Evolutionary conservation across 2,888 invertebrate genomes (phyloP).

Genomic region (Xestia sexstrigata): DNA sequence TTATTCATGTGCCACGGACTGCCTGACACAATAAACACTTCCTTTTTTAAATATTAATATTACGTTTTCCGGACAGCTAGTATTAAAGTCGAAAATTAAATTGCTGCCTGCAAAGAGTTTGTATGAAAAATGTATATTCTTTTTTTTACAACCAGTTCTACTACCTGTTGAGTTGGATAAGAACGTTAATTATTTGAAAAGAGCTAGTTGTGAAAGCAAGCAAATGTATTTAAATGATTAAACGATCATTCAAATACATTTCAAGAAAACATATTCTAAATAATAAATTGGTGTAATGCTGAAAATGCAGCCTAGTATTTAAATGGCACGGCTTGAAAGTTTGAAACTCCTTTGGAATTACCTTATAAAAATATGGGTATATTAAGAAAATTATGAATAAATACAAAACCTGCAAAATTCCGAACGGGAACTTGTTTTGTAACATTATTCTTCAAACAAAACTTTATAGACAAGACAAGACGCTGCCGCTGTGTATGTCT

Average conservation of each 20-base stretch:
- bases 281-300: too few species aligned
- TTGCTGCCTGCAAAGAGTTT: neutral
- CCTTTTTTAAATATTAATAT: slow-evolving; percentile 27
- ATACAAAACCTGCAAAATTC: neutral
- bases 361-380: too few species aligned
- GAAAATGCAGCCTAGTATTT: too few species aligned
- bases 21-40: neutral
- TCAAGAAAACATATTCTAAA: neutral
- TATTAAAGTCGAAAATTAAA: neutral
- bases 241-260: neutral
- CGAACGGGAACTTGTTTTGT: neutral
- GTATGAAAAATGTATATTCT: neutral
- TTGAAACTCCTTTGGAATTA: too few species aligned
- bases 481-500: slow-evolving; percentile 14
- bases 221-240: too few species aligned
- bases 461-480: slow-evolving; percentile 24
- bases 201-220: too few species aligned
- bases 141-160: neutral
- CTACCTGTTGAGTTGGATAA: neutral
- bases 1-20: slow-evolving; percentile 9
- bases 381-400: too few species aligned
- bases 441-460: slow-evolving; percentile 11
- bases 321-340: too few species aligned
- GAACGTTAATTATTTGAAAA: neutral
- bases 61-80: slow-evolving; percentile 1